These are phyloP conservation scores for Cotesia congregata DNA, from an alignment of 2,888 invertebrate genomes.

Conservation along the genomic window DNA sequence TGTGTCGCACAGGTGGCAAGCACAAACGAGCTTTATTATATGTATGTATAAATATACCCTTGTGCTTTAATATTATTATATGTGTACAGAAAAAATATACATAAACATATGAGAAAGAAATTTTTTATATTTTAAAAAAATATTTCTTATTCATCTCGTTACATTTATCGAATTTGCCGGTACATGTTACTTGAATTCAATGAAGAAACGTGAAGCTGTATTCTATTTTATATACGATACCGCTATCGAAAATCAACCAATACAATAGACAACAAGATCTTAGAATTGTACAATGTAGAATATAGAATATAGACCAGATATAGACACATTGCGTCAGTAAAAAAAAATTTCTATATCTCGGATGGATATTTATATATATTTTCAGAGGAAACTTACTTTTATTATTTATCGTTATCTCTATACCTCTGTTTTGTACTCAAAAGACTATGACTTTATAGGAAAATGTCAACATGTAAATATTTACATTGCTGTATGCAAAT, in stretches of 20 bases:
- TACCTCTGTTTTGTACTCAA: background rate
- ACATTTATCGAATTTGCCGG: conserved; percentile 44
- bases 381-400: background rate
- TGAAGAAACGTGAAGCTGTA: background rate
- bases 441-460: background rate
- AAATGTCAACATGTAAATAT: background rate
- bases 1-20: conserved; percentile 38
- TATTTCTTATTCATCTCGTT: conserved; percentile 42
- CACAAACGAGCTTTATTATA: conserved; percentile 31
- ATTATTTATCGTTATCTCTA: background rate
- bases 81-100: conserved; percentile 14
- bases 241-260: conserved; percentile 24
- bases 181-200: conserved; percentile 10
- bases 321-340: background rate
- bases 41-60: conserved; percentile 10
- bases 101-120: conserved; percentile 14
- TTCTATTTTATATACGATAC: conserved; percentile 15
- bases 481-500: background rate
- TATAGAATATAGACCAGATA: background rate
- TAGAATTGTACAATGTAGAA: background rate
- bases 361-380: conserved; percentile 21
- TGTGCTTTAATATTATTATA: background rate
- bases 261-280: background rate
- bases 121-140: conserved; percentile 38
- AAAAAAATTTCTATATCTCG: conserved; percentile 22